Percentiles rank a stretch among this genome's conserved stretches.
Evolutionary conservation across 1,140 invertebrate species (phyloP).

Genomic region (Sminthurinus signatus): DNA sequence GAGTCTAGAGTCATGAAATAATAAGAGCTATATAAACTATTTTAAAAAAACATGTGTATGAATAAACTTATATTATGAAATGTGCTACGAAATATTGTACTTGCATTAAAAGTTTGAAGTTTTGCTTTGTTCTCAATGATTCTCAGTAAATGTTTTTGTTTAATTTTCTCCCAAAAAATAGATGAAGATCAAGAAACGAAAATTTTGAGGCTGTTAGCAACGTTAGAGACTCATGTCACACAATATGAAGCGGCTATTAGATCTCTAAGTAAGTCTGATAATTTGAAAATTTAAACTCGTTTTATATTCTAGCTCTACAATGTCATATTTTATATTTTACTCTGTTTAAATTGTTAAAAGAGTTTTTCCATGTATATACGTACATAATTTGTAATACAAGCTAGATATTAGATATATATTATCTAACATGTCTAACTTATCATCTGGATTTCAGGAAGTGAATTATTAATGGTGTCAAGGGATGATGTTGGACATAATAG

Average conservation of each 20-base stretch:
- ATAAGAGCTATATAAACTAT: background rate
- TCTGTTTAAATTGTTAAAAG: no score
- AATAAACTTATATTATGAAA: background rate
- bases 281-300: no score
- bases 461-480: no score
- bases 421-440: no score
- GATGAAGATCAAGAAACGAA: conserved; percentile 33
- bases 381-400: no score
- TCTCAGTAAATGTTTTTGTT: background rate
- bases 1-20: background rate
- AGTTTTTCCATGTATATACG: no score
- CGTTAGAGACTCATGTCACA: conserved; percentile 31
- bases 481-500: conserved; percentile 1
- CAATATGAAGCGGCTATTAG: conserved; percentile 32
- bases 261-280: conserved; percentile 25
- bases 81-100: background rate
- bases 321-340: no score
- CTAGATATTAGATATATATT: no score
- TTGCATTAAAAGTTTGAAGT: background rate
- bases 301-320: no score
- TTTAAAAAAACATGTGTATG: background rate
- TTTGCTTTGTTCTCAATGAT: background rate
- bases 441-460: no score
- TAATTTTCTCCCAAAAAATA: conserved; percentile 7
- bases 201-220: conserved; percentile 29